Evolutionary conservation across 2,113 vertebrate species (phyloP).

Genomic region (Petrocephalus zakoni): DNA sequence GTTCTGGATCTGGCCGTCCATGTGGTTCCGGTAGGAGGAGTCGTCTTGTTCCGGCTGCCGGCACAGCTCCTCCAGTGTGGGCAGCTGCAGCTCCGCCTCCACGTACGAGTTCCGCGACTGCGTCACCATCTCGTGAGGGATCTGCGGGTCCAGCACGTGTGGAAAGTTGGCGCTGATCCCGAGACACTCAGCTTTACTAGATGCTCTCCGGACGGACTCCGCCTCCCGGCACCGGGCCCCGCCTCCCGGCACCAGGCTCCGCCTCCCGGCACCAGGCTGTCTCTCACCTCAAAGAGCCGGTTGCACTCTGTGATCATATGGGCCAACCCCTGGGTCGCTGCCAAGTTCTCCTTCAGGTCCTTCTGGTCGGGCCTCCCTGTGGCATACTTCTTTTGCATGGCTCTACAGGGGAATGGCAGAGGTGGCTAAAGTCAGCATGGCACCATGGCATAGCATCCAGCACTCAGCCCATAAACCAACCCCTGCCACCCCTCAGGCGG

Average conservation of each 20-base stretch:
- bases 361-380: slow-evolving; percentile 94
- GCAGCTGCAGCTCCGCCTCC: slow-evolving; percentile 80
- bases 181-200: no score
- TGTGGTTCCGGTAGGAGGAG: slow-evolving; percentile 70
- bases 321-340: slow-evolving; percentile 89
- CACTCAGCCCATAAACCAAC: slow-evolving; percentile 2
- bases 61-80: slow-evolving; percentile 77
- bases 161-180: background rate
- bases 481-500: background rate
- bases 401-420: slow-evolving; percentile 64
- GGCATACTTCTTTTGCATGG: slow-evolving; percentile 93
- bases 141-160: slow-evolving; percentile 52
- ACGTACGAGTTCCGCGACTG: slow-evolving; percentile 85
- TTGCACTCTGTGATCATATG: slow-evolving; percentile 95
- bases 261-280: background rate
- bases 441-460: slow-evolving; percentile 10
- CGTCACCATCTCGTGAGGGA: slow-evolving; percentile 85
- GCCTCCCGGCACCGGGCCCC: background rate
- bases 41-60: slow-evolving; percentile 76
- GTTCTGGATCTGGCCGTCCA: slow-evolving; percentile 76
- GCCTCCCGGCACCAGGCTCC: background rate
- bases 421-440: slow-evolving; percentile 40
- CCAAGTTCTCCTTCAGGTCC: slow-evolving; percentile 93
- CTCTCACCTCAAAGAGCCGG: slow-evolving; percentile 85
- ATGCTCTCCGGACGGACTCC: no score